Conservation (phyloP, 2,113 vertebrate species). For the Pteruthius melanotis region DNA sequence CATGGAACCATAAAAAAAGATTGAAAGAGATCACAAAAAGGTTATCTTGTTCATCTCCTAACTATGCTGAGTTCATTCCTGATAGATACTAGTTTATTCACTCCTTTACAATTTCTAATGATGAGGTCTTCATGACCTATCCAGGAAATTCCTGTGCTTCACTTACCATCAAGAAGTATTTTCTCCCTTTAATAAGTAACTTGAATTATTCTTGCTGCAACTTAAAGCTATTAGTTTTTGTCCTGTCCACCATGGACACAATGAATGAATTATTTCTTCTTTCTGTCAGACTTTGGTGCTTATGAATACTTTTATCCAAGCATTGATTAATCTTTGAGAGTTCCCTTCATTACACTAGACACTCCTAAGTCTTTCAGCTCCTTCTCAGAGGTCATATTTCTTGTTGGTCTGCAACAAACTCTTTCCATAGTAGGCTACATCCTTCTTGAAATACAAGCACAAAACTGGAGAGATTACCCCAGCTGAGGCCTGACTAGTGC, state of each 20-base stretch:
- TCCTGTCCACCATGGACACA: neutral
- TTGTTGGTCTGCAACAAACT: neutral
- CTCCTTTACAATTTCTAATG: neutral
- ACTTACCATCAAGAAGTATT: slow-evolving; percentile 8
- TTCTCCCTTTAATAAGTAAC: slow-evolving; percentile 43
- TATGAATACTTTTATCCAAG: neutral
- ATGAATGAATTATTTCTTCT: neutral
- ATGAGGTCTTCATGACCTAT: slow-evolving; percentile 37
- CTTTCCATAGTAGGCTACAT: neutral
- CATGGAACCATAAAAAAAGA: neutral
- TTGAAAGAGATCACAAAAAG: neutral
- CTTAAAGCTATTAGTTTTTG: neutral
- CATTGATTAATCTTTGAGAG: neutral
- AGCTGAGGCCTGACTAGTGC: neutral
- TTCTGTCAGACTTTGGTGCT: neutral
- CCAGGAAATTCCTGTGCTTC: slow-evolving; percentile 50
- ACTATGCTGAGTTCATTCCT: neutral
- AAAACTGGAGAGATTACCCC: neutral
- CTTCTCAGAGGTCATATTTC: neutral
- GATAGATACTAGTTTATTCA: slow-evolving; percentile 18
- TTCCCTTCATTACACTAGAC: neutral
- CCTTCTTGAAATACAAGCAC: neutral
- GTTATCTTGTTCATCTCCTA: neutral
- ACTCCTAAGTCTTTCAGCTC: neutral
- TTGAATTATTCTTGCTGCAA: neutral